phyloP scores from a whole-genome alignment of 2,797 vertebrate genomes.

The Nannoperca obscura region DNA sequence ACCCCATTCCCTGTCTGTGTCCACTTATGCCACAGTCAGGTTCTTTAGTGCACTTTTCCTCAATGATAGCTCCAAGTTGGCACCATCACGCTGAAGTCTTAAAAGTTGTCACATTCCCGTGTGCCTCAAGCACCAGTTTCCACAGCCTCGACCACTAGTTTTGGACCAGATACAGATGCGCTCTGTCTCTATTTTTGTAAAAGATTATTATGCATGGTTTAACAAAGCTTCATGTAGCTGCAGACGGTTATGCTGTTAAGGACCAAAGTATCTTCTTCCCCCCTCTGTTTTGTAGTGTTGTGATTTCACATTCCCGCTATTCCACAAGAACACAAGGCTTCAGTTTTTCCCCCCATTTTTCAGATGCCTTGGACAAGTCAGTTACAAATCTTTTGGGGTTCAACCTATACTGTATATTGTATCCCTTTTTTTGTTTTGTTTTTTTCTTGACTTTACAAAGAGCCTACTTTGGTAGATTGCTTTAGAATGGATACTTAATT shows the following conservation, averaged over 20 bases:
- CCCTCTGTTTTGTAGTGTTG: constrained; percentile 68
- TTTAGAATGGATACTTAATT: constrained; percentile 70
- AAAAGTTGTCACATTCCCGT: constrained; percentile 78
- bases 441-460: constrained; percentile 65
- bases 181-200: constrained; percentile 80
- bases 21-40: constrained; percentile 49
- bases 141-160: constrained; percentile 68
- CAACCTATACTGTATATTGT: constrained; percentile 71
- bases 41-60: constrained; percentile 78
- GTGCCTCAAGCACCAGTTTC: constrained; percentile 73
- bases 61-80: constrained; percentile 55
- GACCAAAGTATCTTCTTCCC: constrained; percentile 82
- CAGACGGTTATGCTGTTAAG: constrained; percentile 82
- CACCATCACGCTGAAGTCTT: constrained; percentile 79
- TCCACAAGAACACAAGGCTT: constrained; percentile 44
- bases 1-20: constrained; percentile 54
- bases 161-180: constrained; percentile 70
- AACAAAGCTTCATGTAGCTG: constrained; percentile 80
- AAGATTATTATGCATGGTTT: constrained; percentile 78
- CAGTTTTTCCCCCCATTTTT: constrained; percentile 19
- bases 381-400: constrained; percentile 55
- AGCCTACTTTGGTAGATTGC: constrained; percentile 65
- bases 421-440: constrained; percentile 54
- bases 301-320: constrained; percentile 57
- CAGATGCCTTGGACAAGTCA: constrained; percentile 59